These are phyloP conservation scores for Lycophotia porphyrea DNA, from an alignment of 2,888 invertebrate species.

Conservation along the genomic window DNA sequence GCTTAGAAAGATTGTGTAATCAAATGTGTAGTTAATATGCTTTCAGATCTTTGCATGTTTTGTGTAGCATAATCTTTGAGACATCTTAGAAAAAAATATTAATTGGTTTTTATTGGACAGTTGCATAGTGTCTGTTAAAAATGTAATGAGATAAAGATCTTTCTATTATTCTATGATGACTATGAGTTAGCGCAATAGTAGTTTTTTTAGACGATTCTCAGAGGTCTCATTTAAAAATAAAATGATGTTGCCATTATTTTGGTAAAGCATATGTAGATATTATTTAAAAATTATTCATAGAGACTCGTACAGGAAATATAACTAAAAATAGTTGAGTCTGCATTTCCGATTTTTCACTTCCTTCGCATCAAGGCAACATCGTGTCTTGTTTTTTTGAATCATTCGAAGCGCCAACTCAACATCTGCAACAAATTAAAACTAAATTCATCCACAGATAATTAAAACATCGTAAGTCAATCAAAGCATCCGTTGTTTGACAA, in stretches of 20 bases:
- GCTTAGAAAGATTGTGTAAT: slow-evolving; percentile 35
- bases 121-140: neutral
- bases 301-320: neutral
- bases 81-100: slow-evolving; percentile 12
- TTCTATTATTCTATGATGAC: neutral
- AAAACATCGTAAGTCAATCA: slow-evolving; percentile 41
- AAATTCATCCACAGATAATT: slow-evolving; percentile 29
- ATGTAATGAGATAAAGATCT: too few species aligned
- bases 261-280: neutral
- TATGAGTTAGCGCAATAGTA: neutral
- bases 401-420: neutral
- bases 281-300: neutral
- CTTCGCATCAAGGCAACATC: neutral
- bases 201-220: neutral
- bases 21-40: slow-evolving; percentile 26
- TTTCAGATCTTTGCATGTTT: slow-evolving; percentile 22
- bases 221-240: neutral
- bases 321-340: neutral
- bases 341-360: neutral
- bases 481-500: slow-evolving; percentile 52
- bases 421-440: slow-evolving; percentile 11
- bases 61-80: slow-evolving; percentile 8
- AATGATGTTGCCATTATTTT: neutral
- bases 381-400: slow-evolving; percentile 1
- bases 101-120: slow-evolving; percentile 7